A percentile compares a stretch with the other conserved stretches of the same genome.
These are phyloP conservation scores for Anniella stebbinsi DNA, from an alignment of 2,797 vertebrate genomes.

Conservation along the genomic window DNA sequence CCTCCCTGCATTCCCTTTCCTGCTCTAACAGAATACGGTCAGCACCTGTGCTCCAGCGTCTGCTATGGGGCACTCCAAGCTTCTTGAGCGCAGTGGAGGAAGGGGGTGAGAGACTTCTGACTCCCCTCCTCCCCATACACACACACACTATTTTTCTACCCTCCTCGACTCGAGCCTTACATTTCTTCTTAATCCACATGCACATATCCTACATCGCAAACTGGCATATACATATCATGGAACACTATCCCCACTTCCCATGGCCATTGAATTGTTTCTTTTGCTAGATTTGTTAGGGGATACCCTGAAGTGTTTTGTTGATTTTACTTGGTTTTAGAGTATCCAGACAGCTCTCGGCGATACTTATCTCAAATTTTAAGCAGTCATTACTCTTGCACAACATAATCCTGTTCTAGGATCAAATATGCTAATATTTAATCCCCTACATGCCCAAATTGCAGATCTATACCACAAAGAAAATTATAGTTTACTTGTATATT, in stretches of 20 bases:
- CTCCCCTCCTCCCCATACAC: too few relatives aligned
- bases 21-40: not conserved
- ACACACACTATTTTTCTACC: too few relatives aligned
- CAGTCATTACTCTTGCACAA: slow-evolving; percentile 5
- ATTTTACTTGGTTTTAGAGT: slow-evolving; percentile 28
- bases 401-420: not conserved
- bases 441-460: too few relatives aligned
- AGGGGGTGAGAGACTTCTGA: not conserved
- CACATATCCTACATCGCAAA: not conserved
- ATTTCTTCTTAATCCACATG: not conserved
- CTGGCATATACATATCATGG: not conserved
- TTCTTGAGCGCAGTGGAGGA: not conserved
- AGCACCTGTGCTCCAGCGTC: not conserved
- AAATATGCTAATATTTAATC: not conserved
- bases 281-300: slow-evolving; percentile 3
- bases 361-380: slow-evolving; percentile 15
- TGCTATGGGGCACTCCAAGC: not conserved
- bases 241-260: not conserved
- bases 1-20: not conserved
- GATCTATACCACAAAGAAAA: not conserved
- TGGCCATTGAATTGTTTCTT: not conserved
- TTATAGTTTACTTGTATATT: slow-evolving; percentile 15
- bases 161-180: not conserved
- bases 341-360: not conserved
- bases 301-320: slow-evolving; percentile 16